phyloP scores from a whole-genome alignment of 2,888 invertebrate genomes.

The Megastigmus dorsalis region DNA sequence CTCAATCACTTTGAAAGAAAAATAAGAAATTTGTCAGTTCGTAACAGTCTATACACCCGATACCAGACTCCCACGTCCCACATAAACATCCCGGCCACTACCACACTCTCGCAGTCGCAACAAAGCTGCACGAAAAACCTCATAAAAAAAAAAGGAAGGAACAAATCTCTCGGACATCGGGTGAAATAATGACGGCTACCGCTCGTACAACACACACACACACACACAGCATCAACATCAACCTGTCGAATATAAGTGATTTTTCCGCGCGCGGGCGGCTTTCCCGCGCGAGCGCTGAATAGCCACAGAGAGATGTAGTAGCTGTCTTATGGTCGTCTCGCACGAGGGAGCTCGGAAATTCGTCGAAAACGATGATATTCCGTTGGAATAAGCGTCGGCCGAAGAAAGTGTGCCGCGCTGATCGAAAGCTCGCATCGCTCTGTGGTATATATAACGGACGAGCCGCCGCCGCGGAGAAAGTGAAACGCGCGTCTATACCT shows the following conservation, averaged over 20 bases:
- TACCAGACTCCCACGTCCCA: too few species aligned
- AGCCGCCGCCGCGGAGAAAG: conserved; percentile 30
- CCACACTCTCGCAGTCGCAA: too few species aligned
- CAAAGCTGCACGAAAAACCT: too few species aligned
- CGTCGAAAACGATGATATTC: conserved; percentile 44
- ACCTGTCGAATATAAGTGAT: too few species aligned
- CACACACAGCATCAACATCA: too few species aligned
- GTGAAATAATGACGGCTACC: not conserved
- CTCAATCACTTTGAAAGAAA: too few species aligned
- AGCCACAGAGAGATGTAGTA: too few species aligned
- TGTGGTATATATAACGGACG: conserved; percentile 26
- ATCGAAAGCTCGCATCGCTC: conserved; percentile 36
- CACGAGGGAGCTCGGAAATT: conserved; percentile 44
- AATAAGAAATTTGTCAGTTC: too few species aligned
- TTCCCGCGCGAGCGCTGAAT: conserved; percentile 33
- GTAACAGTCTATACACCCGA: too few species aligned
- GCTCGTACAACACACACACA: too few species aligned
- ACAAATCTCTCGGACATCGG: not conserved
- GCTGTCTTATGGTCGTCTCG: too few species aligned
- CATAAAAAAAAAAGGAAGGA: not conserved
- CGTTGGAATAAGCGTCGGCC: not conserved
- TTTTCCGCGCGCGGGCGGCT: conserved; percentile 16
- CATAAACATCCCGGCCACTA: too few species aligned
- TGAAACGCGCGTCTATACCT: conserved; percentile 17
- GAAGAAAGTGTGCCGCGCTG: conserved; percentile 46